Evolutionary conservation across 2,113 vertebrate genomes (phyloP), one percentile per base, ranked within the genome.

Genomic region (Notechis scutatus): DNA sequence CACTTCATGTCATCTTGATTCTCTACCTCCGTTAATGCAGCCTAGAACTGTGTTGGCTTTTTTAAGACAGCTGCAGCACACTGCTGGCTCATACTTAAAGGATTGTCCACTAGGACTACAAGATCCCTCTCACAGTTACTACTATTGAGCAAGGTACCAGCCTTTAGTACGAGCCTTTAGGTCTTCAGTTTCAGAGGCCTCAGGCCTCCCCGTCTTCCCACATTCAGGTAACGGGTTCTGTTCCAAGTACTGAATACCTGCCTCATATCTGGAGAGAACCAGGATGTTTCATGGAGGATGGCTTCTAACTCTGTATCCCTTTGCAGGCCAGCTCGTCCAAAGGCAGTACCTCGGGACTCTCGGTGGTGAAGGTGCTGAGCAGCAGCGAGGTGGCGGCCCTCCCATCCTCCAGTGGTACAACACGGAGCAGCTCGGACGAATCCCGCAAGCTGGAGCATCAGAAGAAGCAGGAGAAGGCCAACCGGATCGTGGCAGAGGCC

Each of bases 401-500:
- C 29, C 97, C 98, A 8, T 95, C 97, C 20, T 97, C 98, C 39
- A 94, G 96, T 85, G 97, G 97, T 8, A 90, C 90, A 0, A 50
- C 97, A 3, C 98, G 98, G 1, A 97, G 97, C 11, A 96, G 97
- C 89, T 95, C 97, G 0, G 98, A 99, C 55, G 97, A 98, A 1
- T 97, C 98, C 90, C 98, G 98, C 0, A 98, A 98, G 4, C 95
- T 99, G 92, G 99, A 99, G 20, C 98, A 98, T 61, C 98, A 99
- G 45, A 99, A 99, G 95, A 99, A 99, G 85, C 99, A 99, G 91
- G 99, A 99, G 96, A 99, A 99, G 86, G 99, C 99, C 23, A 99
- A 99, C 91, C 98, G 99, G 3, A 99, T 99, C 7, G 99, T 99
- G 45, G 99, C 99, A 0, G 99, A 99, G 57, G 99, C 99, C 90